Evolutionary conservation across 1,140 invertebrate genomes (phyloP).

Genomic region (Drosophila bipectinata): DNA sequence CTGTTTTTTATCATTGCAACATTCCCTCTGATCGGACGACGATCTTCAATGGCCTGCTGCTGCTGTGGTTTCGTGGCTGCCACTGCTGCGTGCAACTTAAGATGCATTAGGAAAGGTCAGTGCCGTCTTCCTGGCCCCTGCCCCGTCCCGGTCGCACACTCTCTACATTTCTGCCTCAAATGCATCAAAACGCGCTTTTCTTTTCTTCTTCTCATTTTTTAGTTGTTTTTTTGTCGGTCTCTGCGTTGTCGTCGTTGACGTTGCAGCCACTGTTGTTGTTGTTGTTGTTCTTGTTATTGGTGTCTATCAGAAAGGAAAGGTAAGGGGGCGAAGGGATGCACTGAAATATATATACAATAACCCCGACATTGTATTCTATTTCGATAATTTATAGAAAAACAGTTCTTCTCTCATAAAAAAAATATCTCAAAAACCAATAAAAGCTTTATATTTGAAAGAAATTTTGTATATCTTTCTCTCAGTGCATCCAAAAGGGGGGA

Average conservation of each 20-base stretch:
- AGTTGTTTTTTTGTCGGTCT: conserved; percentile 59
- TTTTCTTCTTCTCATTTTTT: conserved; percentile 22
- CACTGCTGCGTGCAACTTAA: conserved; percentile 65
- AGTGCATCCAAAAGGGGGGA: conserved; percentile 11
- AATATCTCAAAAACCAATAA: background rate
- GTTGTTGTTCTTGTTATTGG: conserved; percentile 28
- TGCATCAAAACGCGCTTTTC: conserved; percentile 77
- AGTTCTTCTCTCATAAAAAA: too few species aligned
- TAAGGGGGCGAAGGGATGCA: conserved; percentile 7
- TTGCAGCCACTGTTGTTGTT: conserved; percentile 18
- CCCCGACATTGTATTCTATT: too few species aligned
- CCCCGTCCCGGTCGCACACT: conserved; percentile 1
- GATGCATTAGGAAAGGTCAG: conserved; percentile 80
- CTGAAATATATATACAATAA: background rate
- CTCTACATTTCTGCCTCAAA: conserved; percentile 60
- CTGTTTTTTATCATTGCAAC: conserved; percentile 30
- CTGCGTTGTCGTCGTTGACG: conserved; percentile 39
- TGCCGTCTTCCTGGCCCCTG: conserved; percentile 45
- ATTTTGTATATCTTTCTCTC: background rate
- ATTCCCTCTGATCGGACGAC: conserved; percentile 30
- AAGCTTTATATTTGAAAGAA: background rate
- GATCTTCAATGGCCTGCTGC: conserved; percentile 30
- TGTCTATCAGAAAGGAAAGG: conserved; percentile 25
- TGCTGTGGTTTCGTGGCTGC: conserved; percentile 13
- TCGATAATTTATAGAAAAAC: too few species aligned